phyloP scores from a whole-genome alignment of 2,888 invertebrate species.

The Parapristionchus giblindavisi region DNA sequence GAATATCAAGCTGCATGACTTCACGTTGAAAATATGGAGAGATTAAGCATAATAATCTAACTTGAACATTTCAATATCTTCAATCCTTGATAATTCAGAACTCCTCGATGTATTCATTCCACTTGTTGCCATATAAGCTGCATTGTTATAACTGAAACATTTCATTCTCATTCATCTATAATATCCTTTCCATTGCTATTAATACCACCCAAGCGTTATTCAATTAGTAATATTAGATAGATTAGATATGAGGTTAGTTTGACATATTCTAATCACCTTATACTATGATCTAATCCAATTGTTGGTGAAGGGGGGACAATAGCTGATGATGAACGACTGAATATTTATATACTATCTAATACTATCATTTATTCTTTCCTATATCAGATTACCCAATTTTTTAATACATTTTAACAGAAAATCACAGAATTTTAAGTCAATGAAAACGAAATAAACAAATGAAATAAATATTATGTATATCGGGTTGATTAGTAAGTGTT shows the following conservation, averaged over 20 bases:
- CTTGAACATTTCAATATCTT: slow-evolving; percentile 60
- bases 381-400: neutral
- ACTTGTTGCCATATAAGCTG: slow-evolving; percentile 64
- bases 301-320: slow-evolving; percentile 61
- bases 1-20: neutral
- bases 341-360: slow-evolving; percentile 19
- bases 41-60: slow-evolving; percentile 33
- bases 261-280: slow-evolving; percentile 59
- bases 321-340: slow-evolving; percentile 50
- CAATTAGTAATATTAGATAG: neutral
- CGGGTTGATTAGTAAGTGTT: neutral
- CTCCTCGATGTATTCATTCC: slow-evolving; percentile 56
- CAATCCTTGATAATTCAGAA: slow-evolving; percentile 64
- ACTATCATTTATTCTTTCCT: neutral
- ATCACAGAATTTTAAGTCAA: neutral
- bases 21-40: neutral
- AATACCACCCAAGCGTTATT: neutral
- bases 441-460: neutral
- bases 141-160: slow-evolving; percentile 66
- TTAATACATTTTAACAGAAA: too few relatives aligned
- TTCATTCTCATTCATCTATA: slow-evolving; percentile 2
- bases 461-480: neutral
- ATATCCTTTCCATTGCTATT: neutral
- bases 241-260: neutral
- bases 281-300: slow-evolving; percentile 62